A percentile compares a stretch with the other conserved stretches of the same genome.
phyloP scores from a whole-genome alignment of 2,113 vertebrate species.

The Leucopsar rothschildi region DNA sequence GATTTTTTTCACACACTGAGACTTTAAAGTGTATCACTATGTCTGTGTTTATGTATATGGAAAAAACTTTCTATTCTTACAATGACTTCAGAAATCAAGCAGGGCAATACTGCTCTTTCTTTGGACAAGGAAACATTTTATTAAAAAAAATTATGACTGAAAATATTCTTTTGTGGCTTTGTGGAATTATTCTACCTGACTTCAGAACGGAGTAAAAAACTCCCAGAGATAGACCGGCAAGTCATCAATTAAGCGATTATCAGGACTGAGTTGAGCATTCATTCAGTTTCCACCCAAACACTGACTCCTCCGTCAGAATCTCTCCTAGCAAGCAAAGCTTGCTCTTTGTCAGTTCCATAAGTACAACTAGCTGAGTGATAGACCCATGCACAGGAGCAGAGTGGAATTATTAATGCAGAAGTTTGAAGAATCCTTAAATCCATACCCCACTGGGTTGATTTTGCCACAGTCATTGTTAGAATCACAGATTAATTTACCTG shows the following conservation, averaged over 20 bases:
- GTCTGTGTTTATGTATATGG: rapidly evolving
- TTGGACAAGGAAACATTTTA: background rate
- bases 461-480: background rate
- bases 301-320: background rate
- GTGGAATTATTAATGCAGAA: constrained; percentile 5
- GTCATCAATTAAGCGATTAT: background rate
- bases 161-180: background rate
- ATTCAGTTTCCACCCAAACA: background rate
- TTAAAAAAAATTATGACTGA: background rate
- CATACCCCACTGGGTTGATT: background rate
- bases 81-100: background rate
- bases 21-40: background rate
- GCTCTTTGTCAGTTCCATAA: background rate
- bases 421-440: background rate
- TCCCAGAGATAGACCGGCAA: background rate
- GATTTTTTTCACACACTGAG: background rate
- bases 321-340: background rate
- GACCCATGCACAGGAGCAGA: background rate
- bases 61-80: background rate
- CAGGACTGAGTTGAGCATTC: background rate
- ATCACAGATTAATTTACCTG: constrained; percentile 47
- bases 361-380: background rate
- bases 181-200: background rate
- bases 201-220: background rate
- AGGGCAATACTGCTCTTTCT: background rate